Conservation (phyloP, 2,797 vertebrate species). For the Falco berigora region DNA sequence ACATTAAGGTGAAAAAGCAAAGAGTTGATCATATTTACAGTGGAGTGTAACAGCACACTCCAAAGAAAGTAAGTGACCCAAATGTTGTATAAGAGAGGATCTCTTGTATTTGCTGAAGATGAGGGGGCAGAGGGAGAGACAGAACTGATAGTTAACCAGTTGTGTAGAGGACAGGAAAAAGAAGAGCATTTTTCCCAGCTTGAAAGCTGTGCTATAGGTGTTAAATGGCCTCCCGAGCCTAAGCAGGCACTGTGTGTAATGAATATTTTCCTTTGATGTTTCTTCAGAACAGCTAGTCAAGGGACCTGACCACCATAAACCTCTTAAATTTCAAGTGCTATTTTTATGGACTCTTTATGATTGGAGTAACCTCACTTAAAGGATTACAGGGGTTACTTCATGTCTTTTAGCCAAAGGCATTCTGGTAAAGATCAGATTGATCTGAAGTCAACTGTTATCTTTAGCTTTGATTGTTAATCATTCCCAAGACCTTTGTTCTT, state of each 20-base stretch:
- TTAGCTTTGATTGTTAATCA: conserved; percentile 39
- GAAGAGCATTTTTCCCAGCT: not conserved
- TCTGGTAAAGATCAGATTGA: conserved; percentile 48
- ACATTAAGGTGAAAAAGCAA: not conserved
- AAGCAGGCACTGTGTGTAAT: not conserved
- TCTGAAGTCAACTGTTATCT: conserved; percentile 47
- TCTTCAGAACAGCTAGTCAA: conserved; percentile 6
- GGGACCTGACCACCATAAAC: not conserved
- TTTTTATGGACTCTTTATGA: conserved; percentile 46
- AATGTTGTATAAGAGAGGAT: not conserved
- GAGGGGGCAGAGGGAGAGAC: not conserved
- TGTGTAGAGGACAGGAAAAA: not conserved
- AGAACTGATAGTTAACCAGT: not conserved
- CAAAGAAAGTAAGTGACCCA: not conserved
- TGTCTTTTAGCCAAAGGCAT: conserved; percentile 53
- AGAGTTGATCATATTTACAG: not conserved
- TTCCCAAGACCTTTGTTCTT: conserved; percentile 26
- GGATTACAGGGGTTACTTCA: conserved; percentile 54
- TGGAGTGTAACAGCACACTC: not conserved
- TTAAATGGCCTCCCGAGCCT: not conserved
- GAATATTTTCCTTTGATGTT: conserved; percentile 6
- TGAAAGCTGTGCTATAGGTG: not conserved
- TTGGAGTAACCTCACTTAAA: conserved; percentile 47
- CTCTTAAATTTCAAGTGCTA: conserved; percentile 41
- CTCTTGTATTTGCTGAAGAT: not conserved